phyloP scores from a whole-genome alignment of 1,140 invertebrate species.

The Tetraneura akinire region DNA sequence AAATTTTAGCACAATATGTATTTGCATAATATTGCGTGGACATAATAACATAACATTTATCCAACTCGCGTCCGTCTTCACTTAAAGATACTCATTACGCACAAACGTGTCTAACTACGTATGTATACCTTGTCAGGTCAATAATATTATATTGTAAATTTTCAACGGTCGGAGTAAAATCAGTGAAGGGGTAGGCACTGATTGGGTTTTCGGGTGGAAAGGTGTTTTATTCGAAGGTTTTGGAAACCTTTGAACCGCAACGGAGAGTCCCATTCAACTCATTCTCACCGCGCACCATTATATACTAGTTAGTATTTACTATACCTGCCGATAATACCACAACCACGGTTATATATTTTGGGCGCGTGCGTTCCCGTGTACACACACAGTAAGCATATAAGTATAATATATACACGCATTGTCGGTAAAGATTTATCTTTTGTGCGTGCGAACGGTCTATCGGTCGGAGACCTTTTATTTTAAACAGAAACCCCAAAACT shows the following conservation, averaged over 20 bases:
- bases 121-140: background rate
- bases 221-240: constrained; percentile 31
- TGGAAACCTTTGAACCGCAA: constrained; percentile 37
- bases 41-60: too few species aligned
- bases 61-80: too few species aligned
- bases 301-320: background rate
- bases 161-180: background rate
- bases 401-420: too few species aligned
- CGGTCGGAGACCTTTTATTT: constrained; percentile 1
- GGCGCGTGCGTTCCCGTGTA: too few species aligned
- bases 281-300: background rate
- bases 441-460: background rate
- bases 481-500: constrained; percentile 16
- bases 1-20: too few species aligned
- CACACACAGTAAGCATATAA: too few species aligned
- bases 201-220: background rate
- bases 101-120: too few species aligned
- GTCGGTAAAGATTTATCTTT: constrained; percentile 21
- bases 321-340: background rate
- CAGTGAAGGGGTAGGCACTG: too few species aligned
- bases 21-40: too few species aligned
- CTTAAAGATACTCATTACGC: too few species aligned
- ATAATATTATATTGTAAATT: too few species aligned
- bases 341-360: background rate
- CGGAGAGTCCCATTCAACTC: background rate